These are phyloP conservation scores for Alouatta palliata DNA, from an alignment of 2,113 vertebrate genomes.

Conservation along the genomic window DNA sequence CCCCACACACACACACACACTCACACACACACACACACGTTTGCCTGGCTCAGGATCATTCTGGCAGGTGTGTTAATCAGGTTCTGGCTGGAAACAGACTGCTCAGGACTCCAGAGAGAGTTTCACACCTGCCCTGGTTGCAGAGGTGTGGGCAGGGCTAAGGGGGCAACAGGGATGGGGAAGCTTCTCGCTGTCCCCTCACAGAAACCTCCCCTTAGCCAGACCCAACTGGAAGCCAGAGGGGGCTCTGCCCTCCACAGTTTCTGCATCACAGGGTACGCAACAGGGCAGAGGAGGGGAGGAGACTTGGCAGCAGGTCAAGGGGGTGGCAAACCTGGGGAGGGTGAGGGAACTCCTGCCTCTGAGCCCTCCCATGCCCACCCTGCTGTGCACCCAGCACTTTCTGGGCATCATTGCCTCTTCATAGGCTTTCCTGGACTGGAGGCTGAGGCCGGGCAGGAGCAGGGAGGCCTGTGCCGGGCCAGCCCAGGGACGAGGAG, in stretches of 20 bases:
- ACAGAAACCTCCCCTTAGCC: background rate
- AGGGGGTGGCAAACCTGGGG: background rate
- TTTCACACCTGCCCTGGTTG: background rate
- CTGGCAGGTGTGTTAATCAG: background rate
- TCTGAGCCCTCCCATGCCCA: background rate
- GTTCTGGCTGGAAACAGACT: background rate
- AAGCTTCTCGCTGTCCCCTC: background rate
- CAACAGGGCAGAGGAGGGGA: background rate
- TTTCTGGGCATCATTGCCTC: background rate
- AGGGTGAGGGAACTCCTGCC: background rate
- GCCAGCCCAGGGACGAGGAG: background rate
- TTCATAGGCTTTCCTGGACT: background rate
- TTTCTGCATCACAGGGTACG: background rate
- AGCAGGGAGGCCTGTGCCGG: too few species aligned
- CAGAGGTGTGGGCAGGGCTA: fast-evolving
- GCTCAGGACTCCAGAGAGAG: too few species aligned
- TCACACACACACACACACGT: too few species aligned
- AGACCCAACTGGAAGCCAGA: background rate
- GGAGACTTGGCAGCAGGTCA: background rate
- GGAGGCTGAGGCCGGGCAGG: background rate
- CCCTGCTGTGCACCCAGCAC: background rate
- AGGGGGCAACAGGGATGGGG: background rate
- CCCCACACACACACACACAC: background rate
- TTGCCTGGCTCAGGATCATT: background rate
- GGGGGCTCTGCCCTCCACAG: background rate